Base-by-base conservation (phyloP, 1,140 invertebrate genomes). In the Eumeta japonica region DNA sequence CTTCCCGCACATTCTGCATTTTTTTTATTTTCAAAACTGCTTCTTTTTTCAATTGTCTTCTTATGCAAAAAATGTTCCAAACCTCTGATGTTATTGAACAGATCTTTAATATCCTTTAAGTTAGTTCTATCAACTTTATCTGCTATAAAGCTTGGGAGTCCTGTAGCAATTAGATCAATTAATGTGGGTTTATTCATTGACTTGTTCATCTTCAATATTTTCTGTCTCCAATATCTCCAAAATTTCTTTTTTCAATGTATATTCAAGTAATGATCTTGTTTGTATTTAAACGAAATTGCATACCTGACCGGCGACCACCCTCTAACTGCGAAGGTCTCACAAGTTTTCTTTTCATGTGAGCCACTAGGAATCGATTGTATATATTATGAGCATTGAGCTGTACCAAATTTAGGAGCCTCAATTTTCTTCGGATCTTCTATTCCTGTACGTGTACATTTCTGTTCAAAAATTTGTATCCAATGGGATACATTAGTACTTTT, bases 141-240 rank as follows among this genome's bases (percentile, higher is more conserved):
- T 34, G 35, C 30, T 44, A 61, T 55, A 47, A 41, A 55, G 28
- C 53, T 41, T 27, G 58, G 58, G 41, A 62, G 43, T 3, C 58
- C 55, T 20, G 41, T 48, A 9, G 38, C 54, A 39, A 59, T 55
- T 13, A 55, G 30, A 45, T 61, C 34, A 20, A 61, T 43, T 15
- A 58, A 29, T 11, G 50, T 58, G 28, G 27, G 12, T 39, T 32
- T 41, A 45, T 54, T 41, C 7, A 57, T 61, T 10, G 32, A 36
- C 43, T 40, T 49, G 11, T 46, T 40, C 27, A 50, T 39, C 13
- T 60, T 48, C 24, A 56, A 41, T 50, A n/a, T n/a, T n/a, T n/a
- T n/a, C n/a, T n/a, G n/a, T n/a, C n/a, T n/a, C n/a, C n/a, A n/a
- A n/a, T n/a, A n/a, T n/a, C n/a, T n/a, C n/a, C n/a, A n/a, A 59